Evolutionary conservation across 2,797 vertebrate genomes (phyloP).

Genomic region (Gymnocypris eckloni): DNA sequence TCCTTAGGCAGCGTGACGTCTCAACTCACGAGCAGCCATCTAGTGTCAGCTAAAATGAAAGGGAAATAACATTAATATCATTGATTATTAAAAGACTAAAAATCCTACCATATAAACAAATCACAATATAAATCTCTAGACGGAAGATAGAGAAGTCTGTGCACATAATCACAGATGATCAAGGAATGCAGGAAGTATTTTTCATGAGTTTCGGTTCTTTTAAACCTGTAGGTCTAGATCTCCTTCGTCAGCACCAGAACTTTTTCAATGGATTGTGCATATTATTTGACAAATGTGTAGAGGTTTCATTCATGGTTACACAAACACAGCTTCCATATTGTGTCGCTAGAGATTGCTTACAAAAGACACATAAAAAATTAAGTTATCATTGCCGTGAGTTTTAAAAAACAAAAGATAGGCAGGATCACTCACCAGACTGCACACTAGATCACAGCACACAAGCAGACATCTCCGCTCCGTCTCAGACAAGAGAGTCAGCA

Average conservation of each 20-base stretch:
- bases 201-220: neutral
- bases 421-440: neutral
- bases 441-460: constrained; percentile 6
- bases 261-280: neutral
- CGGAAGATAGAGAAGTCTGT: neutral
- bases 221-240: neutral
- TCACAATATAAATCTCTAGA: neutral
- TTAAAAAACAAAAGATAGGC: neutral
- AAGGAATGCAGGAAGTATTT: neutral
- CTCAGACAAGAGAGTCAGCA: constrained; percentile 40
- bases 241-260: neutral
- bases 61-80: neutral
- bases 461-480: neutral
- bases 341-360: no score
- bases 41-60: neutral
- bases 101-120: neutral
- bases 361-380: no score
- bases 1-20: constrained; percentile 28
- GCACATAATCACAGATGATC: neutral
- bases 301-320: neutral
- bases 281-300: neutral
- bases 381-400: neutral
- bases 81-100: neutral
- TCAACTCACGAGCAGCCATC: neutral
- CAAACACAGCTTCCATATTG: neutral